Evolutionary conservation across 1,140 invertebrate genomes (phyloP).

Genomic region (Nasonia vitripennis): DNA sequence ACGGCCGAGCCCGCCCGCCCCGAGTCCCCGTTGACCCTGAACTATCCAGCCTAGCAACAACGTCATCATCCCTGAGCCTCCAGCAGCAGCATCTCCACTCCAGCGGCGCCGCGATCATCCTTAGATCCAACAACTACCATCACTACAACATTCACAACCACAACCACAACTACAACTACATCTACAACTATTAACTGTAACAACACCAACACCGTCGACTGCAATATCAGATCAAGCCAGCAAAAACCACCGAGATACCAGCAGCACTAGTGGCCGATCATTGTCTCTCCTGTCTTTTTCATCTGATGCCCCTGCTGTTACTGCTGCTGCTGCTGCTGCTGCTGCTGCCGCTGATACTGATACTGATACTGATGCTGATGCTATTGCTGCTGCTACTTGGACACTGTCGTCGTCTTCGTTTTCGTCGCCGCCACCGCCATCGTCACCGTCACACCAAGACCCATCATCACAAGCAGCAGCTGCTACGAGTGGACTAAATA

Average conservation of each 20-base stretch:
- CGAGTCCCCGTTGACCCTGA: conserved; percentile 74
- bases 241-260: conserved; percentile 55
- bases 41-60: conserved; percentile 48
- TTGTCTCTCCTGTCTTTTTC: conserved; percentile 21
- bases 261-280: conserved; percentile 56
- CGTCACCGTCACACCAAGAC: conserved; percentile 15
- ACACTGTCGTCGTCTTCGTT: not conserved
- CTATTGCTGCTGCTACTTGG: not conserved
- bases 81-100: conserved; percentile 49
- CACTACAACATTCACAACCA: conserved; percentile 26
- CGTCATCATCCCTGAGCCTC: conserved; percentile 42
- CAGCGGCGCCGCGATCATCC: conserved; percentile 36
- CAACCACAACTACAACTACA: conserved; percentile 41
- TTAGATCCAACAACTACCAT: conserved; percentile 36
- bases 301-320: not conserved
- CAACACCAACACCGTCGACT: conserved; percentile 51
- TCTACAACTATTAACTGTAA: conserved; percentile 42
- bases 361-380: not conserved
- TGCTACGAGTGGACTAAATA: conserved; percentile 30
- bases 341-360: not conserved
- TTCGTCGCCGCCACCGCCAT: conserved; percentile 19
- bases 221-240: conserved; percentile 21
- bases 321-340: not conserved
- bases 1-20: conserved; percentile 73
- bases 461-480: conserved; percentile 26